A percentile compares a stretch with the other conserved stretches of the same genome.
These are phyloP conservation scores for Pogonus chalceus DNA, from an alignment of 1,140 invertebrate species.

Conservation along the genomic window DNA sequence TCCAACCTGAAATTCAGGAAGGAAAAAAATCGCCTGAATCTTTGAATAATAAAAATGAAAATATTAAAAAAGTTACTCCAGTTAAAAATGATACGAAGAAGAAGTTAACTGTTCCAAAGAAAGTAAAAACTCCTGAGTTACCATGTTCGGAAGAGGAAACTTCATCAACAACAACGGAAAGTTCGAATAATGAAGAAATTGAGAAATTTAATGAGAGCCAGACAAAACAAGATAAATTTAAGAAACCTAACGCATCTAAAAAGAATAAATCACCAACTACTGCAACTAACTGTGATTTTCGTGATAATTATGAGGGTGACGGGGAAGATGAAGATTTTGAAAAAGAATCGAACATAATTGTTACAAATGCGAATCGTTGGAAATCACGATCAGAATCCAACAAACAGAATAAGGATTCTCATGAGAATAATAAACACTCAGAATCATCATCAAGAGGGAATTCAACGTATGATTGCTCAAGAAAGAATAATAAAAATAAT, in stretches of 20 bases:
- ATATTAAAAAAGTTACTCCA: constrained; percentile 6
- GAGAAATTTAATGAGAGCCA: constrained; percentile 25
- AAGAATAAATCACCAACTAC: constrained; percentile 31
- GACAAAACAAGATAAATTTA: constrained; percentile 35
- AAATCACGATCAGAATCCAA: constrained; percentile 32
- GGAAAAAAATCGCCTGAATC: constrained; percentile 11
- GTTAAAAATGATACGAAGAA: constrained; percentile 11
- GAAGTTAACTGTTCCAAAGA: constrained; percentile 9
- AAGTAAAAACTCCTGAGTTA: constrained; percentile 21
- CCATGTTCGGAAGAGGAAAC: constrained; percentile 53
- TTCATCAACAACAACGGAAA: constrained; percentile 64
- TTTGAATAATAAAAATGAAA: constrained; percentile 9
- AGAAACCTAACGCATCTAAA: constrained; percentile 32
- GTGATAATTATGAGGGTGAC: constrained; percentile 39
- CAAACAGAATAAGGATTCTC: constrained; percentile 30
- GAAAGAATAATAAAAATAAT: constrained; percentile 12
- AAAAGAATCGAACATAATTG: neutral
- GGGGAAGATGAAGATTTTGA: constrained; percentile 35
- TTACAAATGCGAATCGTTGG: constrained; percentile 21
- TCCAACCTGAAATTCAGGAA: constrained; percentile 8
- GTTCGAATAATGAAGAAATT: constrained; percentile 32
- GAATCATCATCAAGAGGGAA: constrained; percentile 13
- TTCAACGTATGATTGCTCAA: neutral
- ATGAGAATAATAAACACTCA: constrained; percentile 12
- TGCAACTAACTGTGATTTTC: constrained; percentile 28